Evolutionary conservation across 2,888 invertebrate species (phyloP).

Genomic region (Selenia dentaria): DNA sequence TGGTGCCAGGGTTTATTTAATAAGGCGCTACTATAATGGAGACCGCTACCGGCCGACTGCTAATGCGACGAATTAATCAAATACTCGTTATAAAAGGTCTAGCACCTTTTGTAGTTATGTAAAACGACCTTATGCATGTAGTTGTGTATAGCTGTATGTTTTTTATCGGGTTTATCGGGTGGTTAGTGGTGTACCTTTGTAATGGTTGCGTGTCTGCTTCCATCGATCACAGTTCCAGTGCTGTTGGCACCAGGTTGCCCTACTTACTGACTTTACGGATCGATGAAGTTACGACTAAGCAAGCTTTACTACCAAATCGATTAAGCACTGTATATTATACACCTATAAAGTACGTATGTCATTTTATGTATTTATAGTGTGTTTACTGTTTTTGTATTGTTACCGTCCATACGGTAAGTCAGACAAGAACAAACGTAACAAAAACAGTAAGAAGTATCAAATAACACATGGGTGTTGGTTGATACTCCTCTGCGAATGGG

Average conservation of each 20-base stretch:
- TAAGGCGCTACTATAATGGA: slow-evolving; percentile 20
- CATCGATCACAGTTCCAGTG: slow-evolving; percentile 15
- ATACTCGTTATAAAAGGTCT: not conserved
- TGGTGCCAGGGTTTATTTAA: slow-evolving; percentile 51
- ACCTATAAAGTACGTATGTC: too few species aligned
- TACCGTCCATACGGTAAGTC: too few species aligned
- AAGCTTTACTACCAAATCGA: too few species aligned
- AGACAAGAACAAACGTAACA: too few species aligned
- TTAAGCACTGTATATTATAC: too few species aligned
- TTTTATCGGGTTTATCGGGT: not conserved
- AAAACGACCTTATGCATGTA: not conserved
- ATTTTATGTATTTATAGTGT: too few species aligned
- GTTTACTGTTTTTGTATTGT: too few species aligned
- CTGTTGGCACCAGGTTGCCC: slow-evolving; percentile 1
- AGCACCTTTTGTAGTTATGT: not conserved
- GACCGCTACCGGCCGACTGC: slow-evolving; percentile 10
- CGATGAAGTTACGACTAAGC: slow-evolving; percentile 7
- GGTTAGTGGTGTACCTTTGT: not conserved
- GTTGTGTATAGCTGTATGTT: not conserved
- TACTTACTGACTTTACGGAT: slow-evolving; percentile 8
- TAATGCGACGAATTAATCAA: slow-evolving; percentile 17
- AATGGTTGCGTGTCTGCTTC: slow-evolving; percentile 15
- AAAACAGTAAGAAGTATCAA: too few species aligned
- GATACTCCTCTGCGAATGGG: too few species aligned
- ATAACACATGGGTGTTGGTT: too few species aligned